Conservation (phyloP, 2,113 vertebrate genomes). For the Arizona elegans region DNA sequence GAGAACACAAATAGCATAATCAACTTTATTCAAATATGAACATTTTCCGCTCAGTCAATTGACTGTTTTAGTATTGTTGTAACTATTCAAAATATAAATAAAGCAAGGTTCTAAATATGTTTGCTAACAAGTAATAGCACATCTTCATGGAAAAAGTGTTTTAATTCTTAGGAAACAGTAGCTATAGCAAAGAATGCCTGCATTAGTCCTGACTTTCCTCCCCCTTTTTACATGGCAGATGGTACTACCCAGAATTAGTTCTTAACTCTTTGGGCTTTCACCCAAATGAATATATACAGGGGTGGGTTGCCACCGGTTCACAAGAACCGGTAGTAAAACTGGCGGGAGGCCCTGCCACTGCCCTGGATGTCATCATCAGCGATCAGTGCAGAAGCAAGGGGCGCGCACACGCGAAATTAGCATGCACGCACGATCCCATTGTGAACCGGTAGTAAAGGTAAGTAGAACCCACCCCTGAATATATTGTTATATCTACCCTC, state of each 20-base stretch:
- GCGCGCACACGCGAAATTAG: no score
- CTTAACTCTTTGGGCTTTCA: not conserved
- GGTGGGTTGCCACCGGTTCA: no score
- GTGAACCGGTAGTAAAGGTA: no score
- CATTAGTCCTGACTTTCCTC: not conserved
- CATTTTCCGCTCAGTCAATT: not conserved
- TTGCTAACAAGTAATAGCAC: not conserved
- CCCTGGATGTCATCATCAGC: no score
- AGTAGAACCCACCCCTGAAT: not conserved
- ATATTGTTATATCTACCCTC: not conserved
- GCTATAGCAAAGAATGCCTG: not conserved
- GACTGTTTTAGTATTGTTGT: not conserved
- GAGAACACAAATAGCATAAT: constrained; percentile 25
- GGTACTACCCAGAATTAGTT: not conserved
- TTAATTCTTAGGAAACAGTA: not conserved
- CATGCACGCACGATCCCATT: no score
- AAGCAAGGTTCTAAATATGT: not conserved
- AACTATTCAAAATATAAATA: not conserved
- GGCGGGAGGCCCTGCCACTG: no score
- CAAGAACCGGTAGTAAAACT: no score
- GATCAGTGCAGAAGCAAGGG: no score
- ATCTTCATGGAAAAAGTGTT: not conserved
- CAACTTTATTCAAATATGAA: constrained; percentile 7
- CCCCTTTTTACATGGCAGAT: not conserved
- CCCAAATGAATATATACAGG: not conserved